These are phyloP conservation scores for Pao palembangensis DNA, from an alignment of 2,113 vertebrate genomes.

Conservation along the genomic window DNA sequence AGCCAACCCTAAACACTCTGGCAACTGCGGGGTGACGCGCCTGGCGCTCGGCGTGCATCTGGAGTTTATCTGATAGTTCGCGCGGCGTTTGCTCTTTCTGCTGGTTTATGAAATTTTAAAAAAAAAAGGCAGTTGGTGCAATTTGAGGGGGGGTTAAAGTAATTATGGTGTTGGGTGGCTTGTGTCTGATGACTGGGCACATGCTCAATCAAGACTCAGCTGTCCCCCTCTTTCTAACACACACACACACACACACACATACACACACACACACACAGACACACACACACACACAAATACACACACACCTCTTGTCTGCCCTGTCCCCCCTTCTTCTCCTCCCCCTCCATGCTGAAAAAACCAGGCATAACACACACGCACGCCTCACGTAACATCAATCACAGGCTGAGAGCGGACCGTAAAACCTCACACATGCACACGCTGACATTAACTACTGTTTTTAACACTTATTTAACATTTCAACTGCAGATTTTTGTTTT, in stretches of 20 bases:
- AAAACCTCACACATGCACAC: slow-evolving; percentile 68
- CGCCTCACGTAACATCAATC: slow-evolving; percentile 65
- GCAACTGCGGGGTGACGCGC: slow-evolving; percentile 56
- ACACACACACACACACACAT: slow-evolving; percentile 17
- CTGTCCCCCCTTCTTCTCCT: slow-evolving; percentile 48
- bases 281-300: slow-evolving; percentile 44
- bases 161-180: slow-evolving; percentile 70
- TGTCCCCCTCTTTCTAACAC: slow-evolving; percentile 55
- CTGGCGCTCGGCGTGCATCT: slow-evolving; percentile 60
- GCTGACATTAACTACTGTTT: slow-evolving; percentile 47
- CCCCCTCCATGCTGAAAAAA: slow-evolving; percentile 59
- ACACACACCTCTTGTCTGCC: slow-evolving; percentile 53
- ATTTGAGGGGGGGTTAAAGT: slow-evolving; percentile 63
- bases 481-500: background rate
- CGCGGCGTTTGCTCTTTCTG: slow-evolving; percentile 54
- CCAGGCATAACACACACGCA: slow-evolving; percentile 59
- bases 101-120: slow-evolving; percentile 7
- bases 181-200: slow-evolving; percentile 68
- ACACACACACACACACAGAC: slow-evolving; percentile 17
- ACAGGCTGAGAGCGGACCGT: slow-evolving; percentile 60
- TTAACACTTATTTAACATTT: slow-evolving; percentile 32
- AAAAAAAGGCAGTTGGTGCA: slow-evolving; percentile 60
- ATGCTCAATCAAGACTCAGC: slow-evolving; percentile 70
- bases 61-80: slow-evolving; percentile 60
- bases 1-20: slow-evolving; percentile 68